phyloP scores from a whole-genome alignment of 1,140 invertebrate species.

The Bombus picipes region DNA sequence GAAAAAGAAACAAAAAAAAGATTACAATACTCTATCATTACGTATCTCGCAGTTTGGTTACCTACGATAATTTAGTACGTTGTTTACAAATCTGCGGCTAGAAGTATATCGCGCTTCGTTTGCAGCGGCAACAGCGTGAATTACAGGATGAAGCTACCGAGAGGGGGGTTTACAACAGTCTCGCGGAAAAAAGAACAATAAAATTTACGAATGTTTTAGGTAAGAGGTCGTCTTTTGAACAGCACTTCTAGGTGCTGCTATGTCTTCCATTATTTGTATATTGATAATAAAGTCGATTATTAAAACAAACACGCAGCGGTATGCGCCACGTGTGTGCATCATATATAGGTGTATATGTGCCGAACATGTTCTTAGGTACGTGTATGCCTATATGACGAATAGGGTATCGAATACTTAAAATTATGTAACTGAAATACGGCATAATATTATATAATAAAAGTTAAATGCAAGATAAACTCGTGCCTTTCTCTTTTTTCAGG shows the following conservation, averaged over 20 bases:
- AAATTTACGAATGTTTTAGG: conserved; percentile 65
- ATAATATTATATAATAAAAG: conserved; percentile 56
- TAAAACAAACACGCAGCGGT: conserved; percentile 47
- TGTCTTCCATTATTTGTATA: conserved; percentile 81
- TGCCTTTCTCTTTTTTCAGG: neutral
- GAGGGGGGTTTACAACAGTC: neutral
- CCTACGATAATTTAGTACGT: conserved; percentile 22
- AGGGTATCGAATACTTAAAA: conserved; percentile 41
- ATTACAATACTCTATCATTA: conserved; percentile 25
- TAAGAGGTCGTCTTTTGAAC: conserved; percentile 73
- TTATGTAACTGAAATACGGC: conserved; percentile 51
- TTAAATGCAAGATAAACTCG: conserved; percentile 32
- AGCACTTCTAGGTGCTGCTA: conserved; percentile 77
- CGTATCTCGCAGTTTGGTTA: conserved; percentile 24
- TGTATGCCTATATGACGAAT: conserved; percentile 23
- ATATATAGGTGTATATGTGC: neutral
- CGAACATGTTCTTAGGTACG: conserved; percentile 1
- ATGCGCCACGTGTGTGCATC: neutral
- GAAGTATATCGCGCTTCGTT: conserved; percentile 6
- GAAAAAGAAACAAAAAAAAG: conserved; percentile 13
- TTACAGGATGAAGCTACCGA: neutral
- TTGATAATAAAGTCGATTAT: conserved; percentile 79
- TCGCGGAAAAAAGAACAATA: conserved; percentile 9
- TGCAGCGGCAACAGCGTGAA: neutral
- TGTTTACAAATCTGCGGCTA: conserved; percentile 13